Percentiles rank a stretch among this genome's conserved stretches.
Conservation (phyloP, 2,113 vertebrate genomes). For the Dissostichus mawsoni region DNA sequence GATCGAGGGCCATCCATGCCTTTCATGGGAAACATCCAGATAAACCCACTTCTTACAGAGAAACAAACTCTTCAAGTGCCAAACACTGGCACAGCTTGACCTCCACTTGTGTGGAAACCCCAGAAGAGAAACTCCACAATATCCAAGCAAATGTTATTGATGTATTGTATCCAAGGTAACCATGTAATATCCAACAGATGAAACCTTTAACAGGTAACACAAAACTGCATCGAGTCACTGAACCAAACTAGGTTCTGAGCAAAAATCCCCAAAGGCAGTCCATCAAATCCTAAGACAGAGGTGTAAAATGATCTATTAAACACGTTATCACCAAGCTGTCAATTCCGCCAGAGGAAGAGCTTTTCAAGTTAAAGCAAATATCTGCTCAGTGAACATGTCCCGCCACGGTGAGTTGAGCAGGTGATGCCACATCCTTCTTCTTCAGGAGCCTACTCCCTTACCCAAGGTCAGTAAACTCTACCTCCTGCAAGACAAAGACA, state of each 20-base stretch:
- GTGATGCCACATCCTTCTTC: conserved; percentile 74
- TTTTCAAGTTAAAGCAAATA: conserved; percentile 73
- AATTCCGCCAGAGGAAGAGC: conserved; percentile 55
- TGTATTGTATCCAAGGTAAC: conserved; percentile 67
- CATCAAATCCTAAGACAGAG: conserved; percentile 70
- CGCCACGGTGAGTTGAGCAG: conserved; percentile 59
- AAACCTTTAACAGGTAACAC: conserved; percentile 54
- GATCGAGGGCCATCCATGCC: conserved; percentile 93
- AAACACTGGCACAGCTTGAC: conserved; percentile 26
- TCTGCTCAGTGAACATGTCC: conserved; percentile 68
- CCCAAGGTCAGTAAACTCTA: conserved; percentile 65
- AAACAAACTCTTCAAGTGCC: conserved; percentile 47
- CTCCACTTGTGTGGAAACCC: conserved; percentile 46
- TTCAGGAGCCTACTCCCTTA: conserved; percentile 34
- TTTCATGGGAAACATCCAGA: conserved; percentile 71
- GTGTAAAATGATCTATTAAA: conserved; percentile 58
- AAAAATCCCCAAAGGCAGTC: conserved; percentile 69
- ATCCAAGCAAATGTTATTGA: conserved; percentile 58
- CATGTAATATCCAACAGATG: conserved; percentile 69
- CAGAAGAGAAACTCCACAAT: conserved; percentile 47
- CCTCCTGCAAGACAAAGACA: conserved; percentile 73
- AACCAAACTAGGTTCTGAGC: conserved; percentile 59
- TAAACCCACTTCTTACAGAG: conserved; percentile 44
- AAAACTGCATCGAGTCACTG: conserved; percentile 48
- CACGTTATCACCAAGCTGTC: conserved; percentile 51